Base-by-base conservation (phyloP, 2,888 invertebrate genomes). In the Incurvaria masculella region DNA sequence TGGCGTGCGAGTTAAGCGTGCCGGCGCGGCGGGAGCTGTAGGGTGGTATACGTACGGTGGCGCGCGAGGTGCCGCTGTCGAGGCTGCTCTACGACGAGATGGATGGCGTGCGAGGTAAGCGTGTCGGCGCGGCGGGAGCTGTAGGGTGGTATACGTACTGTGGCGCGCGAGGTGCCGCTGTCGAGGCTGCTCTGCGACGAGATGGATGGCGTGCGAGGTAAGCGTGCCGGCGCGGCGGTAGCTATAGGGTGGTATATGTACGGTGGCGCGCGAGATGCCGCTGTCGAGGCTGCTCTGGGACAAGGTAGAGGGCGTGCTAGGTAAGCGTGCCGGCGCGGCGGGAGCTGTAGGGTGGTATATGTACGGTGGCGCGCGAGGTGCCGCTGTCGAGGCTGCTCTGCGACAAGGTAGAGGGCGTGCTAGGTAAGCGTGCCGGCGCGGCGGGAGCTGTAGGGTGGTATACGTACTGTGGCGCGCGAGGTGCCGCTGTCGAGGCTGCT, bases 111-210 rank as follows among this genome's bases (percentile, higher is more conserved):
- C 87, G 72, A 57, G 82, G 8, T 8, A 33, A 33, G 33, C 33
- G 33, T 2, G 86, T 85, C 68, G 90, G 89, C 55, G 90, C n/a
- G n/a, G n/a, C n/a, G n/a, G n/a, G n/a, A n/a, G n/a, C n/a, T n/a
- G n/a, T n/a, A n/a, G n/a, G n/a, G n/a, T n/a, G n/a, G n/a, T n/a
- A n/a, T 44, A 62, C 71, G 68, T 45, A 76, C 78, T 48, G 78
- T 76, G 42, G 76, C 78, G 69, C 85, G 79, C 45, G 85, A 82
- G 53, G 85, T 85, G 55, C 85, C 86, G 61, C 88, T 88, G 62
- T 91, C 91, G 53, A 91, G 75, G 62, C 90, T 91, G 70, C 90
- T 88, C 67, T 91, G 91, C 49, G 91, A 91, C 14, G 89, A 89
- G 56, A 91, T 86, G 23, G 90, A 91, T 21, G 90, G 88, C 1